These are phyloP conservation scores for Atta cephalotes DNA, from an alignment of 1,140 invertebrate species.

Conservation along the genomic window DNA sequence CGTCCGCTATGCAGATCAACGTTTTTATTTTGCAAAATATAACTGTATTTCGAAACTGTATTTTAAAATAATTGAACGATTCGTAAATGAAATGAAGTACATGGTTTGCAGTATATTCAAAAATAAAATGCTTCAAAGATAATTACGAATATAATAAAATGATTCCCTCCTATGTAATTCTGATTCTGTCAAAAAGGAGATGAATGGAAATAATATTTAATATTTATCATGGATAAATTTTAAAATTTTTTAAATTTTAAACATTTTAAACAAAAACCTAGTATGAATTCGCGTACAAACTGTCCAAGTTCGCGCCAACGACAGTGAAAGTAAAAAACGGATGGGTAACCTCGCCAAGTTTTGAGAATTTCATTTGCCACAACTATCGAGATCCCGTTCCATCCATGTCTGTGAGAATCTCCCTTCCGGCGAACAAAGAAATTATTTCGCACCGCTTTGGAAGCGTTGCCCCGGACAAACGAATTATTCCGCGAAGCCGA, in stretches of 20 bases:
- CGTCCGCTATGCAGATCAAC: neutral
- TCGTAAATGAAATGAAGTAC: constrained; percentile 10
- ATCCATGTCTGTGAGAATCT: neutral
- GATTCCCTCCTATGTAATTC: neutral
- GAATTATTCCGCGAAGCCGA: constrained; percentile 51
- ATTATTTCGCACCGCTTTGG: constrained; percentile 50
- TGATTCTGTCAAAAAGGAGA: no score
- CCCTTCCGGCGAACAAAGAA: constrained; percentile 34
- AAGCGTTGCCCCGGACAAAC: constrained; percentile 20
- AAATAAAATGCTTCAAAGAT: neutral
- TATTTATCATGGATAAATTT: neutral
- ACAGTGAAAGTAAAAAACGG: constrained; percentile 50
- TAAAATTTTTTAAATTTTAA: no score
- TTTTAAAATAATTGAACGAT: neutral
- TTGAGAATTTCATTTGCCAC: constrained; percentile 51
- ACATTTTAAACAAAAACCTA: neutral
- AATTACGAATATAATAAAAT: neutral
- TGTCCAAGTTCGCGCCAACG: constrained; percentile 22
- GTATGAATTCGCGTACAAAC: neutral
- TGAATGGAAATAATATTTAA: constrained; percentile 5
- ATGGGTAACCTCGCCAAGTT: constrained; percentile 25
- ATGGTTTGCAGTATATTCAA: no score
- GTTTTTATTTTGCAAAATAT: constrained; percentile 36
- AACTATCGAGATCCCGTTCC: neutral
- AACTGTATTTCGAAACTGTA: neutral